Evolutionary conservation across 2,888 invertebrate species (phyloP), one percentile per base, ranked within the genome.

Genomic region (Drosophila ustulata): DNA sequence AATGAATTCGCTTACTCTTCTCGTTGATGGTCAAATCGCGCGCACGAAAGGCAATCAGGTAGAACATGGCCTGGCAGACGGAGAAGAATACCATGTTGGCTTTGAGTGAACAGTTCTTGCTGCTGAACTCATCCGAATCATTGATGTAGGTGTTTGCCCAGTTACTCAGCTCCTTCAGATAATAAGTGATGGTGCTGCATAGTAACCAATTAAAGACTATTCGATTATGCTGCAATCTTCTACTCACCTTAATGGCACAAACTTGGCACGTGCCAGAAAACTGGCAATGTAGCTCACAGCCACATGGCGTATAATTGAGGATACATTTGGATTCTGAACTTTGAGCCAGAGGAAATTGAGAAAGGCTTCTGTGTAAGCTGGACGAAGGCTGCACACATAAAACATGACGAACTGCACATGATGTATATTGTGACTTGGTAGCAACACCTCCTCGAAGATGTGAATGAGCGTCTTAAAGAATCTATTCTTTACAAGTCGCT

Each of bases 51-150:
- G 97, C 96, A 68, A 99, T 95, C 13, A 98, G 93, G 92, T 99
- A 98, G 93, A 99, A 98, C 47, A 98, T 93, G 0, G 97, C 95
- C 92, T 99, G 98, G 82, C 98, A 98, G 3, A 98, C 95, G 1
- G 97, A 95, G 91, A 98, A 98, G 93, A 99, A 99, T 0, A 98
- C 96, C 3, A 95, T 94, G 90, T 99, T 98, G 0, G 95, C 94
- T 82, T 95, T 94, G 0, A 95, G 89, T 78, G 96, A 95, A 51
- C 88, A 78, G 63, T 91, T 91, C 18, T 86, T 85, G 47, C 88
- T 88, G 46, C 89, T 88, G 46, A 89, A 88, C 46, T 89, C 88
- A 82, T 92, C 92, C 30, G 89, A 82, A 39, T 89, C 84, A 52
- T 91, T 85, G 50, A 98, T 95, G 90, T 98, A 98, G 0, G 94